phyloP scores from a whole-genome alignment of 2,797 vertebrate species.

The Rhodeus uyekii region DNA sequence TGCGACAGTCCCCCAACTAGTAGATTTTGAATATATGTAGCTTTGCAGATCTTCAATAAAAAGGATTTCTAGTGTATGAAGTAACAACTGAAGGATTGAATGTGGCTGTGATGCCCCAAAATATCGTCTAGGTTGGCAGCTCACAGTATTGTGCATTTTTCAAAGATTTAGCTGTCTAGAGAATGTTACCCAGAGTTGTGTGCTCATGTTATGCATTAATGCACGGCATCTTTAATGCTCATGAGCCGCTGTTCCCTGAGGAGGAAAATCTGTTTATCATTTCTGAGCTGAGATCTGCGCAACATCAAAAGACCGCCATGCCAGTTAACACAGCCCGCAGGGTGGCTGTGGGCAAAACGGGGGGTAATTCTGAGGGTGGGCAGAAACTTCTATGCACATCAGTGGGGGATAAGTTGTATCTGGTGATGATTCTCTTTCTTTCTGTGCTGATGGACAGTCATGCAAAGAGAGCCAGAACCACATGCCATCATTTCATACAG shows the following conservation, averaged over 20 bases:
- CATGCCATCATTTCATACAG: constrained; percentile 64
- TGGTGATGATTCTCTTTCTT: constrained; percentile 48
- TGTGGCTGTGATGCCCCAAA: not conserved
- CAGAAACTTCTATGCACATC: constrained; percentile 62
- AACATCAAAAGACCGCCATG: constrained; percentile 79
- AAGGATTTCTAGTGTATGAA: not conserved
- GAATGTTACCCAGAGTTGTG: constrained; percentile 57
- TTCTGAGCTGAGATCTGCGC: constrained; percentile 68
- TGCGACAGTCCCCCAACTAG: not conserved
- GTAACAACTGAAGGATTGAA: not conserved
- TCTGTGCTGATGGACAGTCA: constrained; percentile 69
- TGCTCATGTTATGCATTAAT: constrained; percentile 66
- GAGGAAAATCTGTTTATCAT: constrained; percentile 79
- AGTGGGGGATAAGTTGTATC: constrained; percentile 70
- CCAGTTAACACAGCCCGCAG: constrained; percentile 75
- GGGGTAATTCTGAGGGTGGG: constrained; percentile 25
- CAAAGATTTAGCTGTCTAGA: constrained; percentile 45
- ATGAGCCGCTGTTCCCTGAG: constrained; percentile 71
- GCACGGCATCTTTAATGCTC: constrained; percentile 74
- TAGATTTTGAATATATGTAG: not conserved
- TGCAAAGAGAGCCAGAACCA: constrained; percentile 66
- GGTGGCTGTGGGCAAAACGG: constrained; percentile 62
- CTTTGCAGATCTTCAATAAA: not conserved
- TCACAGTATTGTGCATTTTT: constrained; percentile 59
- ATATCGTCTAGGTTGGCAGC: not conserved